Evolutionary conservation across 2,113 vertebrate species (phyloP).

Genomic region (Probosciger aterrimus): DNA sequence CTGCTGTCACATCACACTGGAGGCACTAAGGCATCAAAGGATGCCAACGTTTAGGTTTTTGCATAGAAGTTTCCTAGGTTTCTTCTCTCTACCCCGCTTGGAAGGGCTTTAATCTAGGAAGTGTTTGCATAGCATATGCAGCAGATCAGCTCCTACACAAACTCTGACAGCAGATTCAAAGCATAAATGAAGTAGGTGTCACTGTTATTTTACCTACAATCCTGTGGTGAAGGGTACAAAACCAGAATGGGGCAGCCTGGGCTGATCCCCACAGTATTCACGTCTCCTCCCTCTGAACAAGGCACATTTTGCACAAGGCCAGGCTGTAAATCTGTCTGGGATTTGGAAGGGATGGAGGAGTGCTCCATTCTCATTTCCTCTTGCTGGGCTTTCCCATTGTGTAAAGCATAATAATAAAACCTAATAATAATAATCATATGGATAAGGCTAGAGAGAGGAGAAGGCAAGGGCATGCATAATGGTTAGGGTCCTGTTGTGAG

Average conservation of each 20-base stretch:
- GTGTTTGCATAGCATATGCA: neutral
- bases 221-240: neutral
- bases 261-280: neutral
- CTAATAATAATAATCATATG: neutral
- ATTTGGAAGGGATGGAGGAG: neutral
- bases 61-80: neutral
- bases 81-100: neutral
- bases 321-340: neutral
- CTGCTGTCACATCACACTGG: neutral
- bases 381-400: neutral
- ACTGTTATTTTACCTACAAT: neutral
- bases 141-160: neutral
- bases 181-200: neutral
- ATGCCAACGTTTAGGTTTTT: neutral
- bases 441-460: neutral
- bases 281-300: neutral
- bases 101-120: neutral
- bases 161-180: neutral
- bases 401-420: neutral
- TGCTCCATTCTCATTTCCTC: neutral
- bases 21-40: neutral
- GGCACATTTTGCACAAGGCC: neutral
- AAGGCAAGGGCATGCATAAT: neutral
- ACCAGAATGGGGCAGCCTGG: neutral
- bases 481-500: neutral